These are phyloP conservation scores for Drosophila setifemur DNA, from an alignment of 1,140 invertebrate species.

Conservation along the genomic window DNA sequence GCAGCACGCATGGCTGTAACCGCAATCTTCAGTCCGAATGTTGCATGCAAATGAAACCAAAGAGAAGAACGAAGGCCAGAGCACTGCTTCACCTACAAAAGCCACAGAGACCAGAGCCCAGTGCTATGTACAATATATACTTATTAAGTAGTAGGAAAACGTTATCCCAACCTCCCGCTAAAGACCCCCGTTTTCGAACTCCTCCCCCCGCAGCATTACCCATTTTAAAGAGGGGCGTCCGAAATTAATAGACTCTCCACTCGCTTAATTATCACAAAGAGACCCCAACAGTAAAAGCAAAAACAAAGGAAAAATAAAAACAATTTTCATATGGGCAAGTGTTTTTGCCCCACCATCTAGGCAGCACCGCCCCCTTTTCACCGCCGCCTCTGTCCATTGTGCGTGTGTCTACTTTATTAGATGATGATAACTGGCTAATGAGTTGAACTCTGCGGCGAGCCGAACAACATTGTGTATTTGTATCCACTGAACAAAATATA, in stretches of 20 bases:
- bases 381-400: constrained; percentile 9
- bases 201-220: too few species aligned
- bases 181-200: background rate
- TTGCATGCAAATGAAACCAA: constrained; percentile 64
- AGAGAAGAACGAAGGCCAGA: constrained; percentile 9
- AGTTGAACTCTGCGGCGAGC: constrained; percentile 66
- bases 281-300: too few species aligned
- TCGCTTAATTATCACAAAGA: constrained; percentile 72
- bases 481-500: constrained; percentile 1
- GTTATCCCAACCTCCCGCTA: constrained; percentile 44
- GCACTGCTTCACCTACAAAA: constrained; percentile 48
- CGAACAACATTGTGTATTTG: constrained; percentile 46
- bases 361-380: background rate
- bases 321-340: constrained; percentile 69
- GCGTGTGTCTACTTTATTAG: constrained; percentile 72
- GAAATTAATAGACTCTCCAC: constrained; percentile 75
- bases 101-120: constrained; percentile 9
- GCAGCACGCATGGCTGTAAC: constrained; percentile 57
- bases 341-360: constrained; percentile 19
- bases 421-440: constrained; percentile 80
- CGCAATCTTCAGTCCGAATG: constrained; percentile 55
- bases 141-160: constrained; percentile 62
- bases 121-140: constrained; percentile 43
- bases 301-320: constrained; percentile 17
- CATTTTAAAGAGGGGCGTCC: constrained; percentile 69